phyloP scores from a whole-genome alignment of 2,797 vertebrate genomes.

The Falco peregrinus region DNA sequence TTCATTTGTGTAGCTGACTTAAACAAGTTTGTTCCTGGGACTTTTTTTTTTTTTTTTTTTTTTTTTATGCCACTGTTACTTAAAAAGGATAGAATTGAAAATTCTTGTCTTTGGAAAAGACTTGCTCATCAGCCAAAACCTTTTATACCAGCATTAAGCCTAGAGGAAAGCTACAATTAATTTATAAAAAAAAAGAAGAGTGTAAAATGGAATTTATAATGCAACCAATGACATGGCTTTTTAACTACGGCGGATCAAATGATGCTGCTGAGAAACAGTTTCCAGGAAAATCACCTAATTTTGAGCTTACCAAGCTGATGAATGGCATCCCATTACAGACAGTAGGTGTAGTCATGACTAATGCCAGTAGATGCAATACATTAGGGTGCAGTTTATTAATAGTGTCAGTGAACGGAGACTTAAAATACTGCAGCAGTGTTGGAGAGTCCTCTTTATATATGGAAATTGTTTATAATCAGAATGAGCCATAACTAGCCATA shows the following conservation, averaged over 20 bases:
- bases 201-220: slow-evolving; percentile 38
- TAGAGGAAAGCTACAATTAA: slow-evolving; percentile 48
- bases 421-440: not conserved
- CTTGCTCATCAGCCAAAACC: slow-evolving; percentile 30
- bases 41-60: not conserved
- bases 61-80: slow-evolving; percentile 19
- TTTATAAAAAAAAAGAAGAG: not conserved
- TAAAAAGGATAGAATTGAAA: slow-evolving; percentile 38
- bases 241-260: slow-evolving; percentile 1
- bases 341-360: not conserved
- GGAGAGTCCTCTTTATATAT: not conserved
- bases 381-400: not conserved
- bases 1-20: slow-evolving; percentile 42
- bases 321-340: slow-evolving; percentile 3
- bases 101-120: slow-evolving; percentile 21
- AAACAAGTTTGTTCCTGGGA: slow-evolving; percentile 45
- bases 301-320: slow-evolving; percentile 18
- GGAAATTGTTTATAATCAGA: not conserved
- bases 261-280: slow-evolving; percentile 20
- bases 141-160: slow-evolving; percentile 39
- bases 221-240: not conserved
- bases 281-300: slow-evolving; percentile 46
- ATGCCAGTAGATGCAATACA: not conserved
- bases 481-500: not conserved
- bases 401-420: not conserved